Evolutionary conservation across 1,140 invertebrate species (phyloP).

Genomic region (Sitobion miscanthi): DNA sequence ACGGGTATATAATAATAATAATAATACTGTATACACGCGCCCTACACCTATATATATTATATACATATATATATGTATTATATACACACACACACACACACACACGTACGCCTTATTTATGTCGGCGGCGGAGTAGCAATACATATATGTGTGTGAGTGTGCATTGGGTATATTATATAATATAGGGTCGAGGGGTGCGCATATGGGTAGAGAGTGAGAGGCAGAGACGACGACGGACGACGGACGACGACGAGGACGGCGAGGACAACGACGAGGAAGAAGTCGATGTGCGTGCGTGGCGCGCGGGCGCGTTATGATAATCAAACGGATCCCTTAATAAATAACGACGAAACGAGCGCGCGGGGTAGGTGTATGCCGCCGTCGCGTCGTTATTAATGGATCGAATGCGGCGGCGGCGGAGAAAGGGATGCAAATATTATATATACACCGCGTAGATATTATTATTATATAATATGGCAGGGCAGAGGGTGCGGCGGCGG

Average conservation of each 20-base stretch:
- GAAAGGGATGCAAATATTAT: constrained; percentile 16
- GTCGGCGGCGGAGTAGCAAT: background rate
- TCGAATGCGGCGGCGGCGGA: background rate
- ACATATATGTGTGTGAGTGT: background rate
- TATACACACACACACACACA: background rate
- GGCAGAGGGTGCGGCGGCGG: background rate
- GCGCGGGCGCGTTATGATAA: constrained; percentile 14
- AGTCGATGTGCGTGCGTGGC: background rate
- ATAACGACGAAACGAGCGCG: constrained; percentile 41
- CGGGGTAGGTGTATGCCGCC: background rate
- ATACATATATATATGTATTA: background rate
- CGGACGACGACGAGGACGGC: background rate
- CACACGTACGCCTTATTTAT: constrained; percentile 8
- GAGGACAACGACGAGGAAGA: background rate
- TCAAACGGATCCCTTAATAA: constrained; percentile 53
- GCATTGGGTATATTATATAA: background rate
- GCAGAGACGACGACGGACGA: background rate
- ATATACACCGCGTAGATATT: background rate
- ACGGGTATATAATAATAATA: constrained; percentile 42
- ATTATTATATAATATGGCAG: background rate
- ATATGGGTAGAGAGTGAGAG: background rate
- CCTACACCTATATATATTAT: background rate
- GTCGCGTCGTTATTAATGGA: constrained; percentile 33
- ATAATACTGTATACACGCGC: constrained; percentile 21
- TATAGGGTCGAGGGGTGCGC: background rate